Conservation (phyloP, 2,888 invertebrate species). For the Clistopyga incitator region DNA sequence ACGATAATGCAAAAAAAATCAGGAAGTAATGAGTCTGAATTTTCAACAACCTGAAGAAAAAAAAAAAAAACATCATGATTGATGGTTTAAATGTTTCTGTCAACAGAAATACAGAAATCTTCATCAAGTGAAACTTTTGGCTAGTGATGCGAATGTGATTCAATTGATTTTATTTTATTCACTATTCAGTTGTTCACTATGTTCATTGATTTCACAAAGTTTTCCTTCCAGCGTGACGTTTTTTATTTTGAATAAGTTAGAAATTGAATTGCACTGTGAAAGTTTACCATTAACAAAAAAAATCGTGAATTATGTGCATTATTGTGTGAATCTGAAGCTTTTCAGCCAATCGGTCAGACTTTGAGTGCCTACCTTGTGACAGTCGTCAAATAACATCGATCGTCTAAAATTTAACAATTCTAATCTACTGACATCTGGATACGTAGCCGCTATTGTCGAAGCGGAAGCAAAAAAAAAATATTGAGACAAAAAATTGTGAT, state of each 20-base stretch:
- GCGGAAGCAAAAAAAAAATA: conserved; percentile 38
- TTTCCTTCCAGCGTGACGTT: too few relatives aligned
- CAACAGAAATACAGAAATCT: too few relatives aligned
- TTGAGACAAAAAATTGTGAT: conserved; percentile 12
- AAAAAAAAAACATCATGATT: background rate
- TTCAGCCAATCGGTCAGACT: background rate
- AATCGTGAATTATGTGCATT: background rate
- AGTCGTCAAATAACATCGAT: conserved; percentile 31
- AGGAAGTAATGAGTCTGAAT: background rate
- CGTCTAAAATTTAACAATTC: conserved; percentile 34
- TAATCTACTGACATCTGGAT: conserved; percentile 51
- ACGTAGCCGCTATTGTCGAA: conserved; percentile 41
- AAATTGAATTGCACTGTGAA: background rate
- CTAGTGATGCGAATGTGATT: too few relatives aligned
- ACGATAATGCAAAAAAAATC: background rate
- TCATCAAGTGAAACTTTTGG: too few relatives aligned
- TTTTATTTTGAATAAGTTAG: too few relatives aligned
- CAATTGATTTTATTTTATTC: too few relatives aligned
- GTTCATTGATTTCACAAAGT: too few relatives aligned
- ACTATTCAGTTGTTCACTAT: too few relatives aligned
- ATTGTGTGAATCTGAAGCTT: background rate
- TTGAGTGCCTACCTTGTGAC: conserved; percentile 32
- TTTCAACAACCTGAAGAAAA: too few relatives aligned
- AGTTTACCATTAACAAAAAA: background rate
- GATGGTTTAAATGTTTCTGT: too few relatives aligned